Evolutionary conservation across 2,797 vertebrate species (phyloP).

Genomic region (Naso thynnoides): DNA sequence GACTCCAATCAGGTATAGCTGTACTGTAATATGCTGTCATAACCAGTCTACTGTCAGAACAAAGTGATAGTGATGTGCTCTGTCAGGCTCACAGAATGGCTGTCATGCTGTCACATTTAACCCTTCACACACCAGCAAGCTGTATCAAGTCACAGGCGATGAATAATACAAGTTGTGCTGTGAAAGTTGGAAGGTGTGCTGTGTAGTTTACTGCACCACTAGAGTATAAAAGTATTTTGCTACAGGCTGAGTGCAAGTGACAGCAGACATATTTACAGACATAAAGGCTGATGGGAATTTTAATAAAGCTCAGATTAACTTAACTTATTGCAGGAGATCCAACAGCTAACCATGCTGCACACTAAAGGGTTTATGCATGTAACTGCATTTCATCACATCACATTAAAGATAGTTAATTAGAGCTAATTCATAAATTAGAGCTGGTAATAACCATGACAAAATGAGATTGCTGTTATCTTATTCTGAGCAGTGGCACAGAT

Average conservation of each 20-base stretch:
- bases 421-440: conserved; percentile 76
- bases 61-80: conserved; percentile 66
- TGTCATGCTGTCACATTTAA: conserved; percentile 52
- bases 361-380: conserved; percentile 32
- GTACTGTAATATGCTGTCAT: conserved; percentile 42
- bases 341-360: conserved; percentile 32
- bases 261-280: not conserved
- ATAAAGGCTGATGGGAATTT: not conserved
- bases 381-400: conserved; percentile 45
- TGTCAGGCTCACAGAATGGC: conserved; percentile 56
- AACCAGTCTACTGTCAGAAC: conserved; percentile 52
- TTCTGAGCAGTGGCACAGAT: conserved; percentile 59
- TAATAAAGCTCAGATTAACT: not conserved
- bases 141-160: conserved; percentile 11
- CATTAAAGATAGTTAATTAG: conserved; percentile 62
- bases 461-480: conserved; percentile 60
- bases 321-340: conserved; percentile 29
- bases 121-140: conserved; percentile 33
- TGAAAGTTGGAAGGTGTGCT: conserved; percentile 4
- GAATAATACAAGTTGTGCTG: not conserved
- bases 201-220: not conserved
- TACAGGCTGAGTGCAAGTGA: not conserved
- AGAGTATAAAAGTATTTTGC: not conserved
- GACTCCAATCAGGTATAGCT: conserved; percentile 65
- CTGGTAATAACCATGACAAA: conserved; percentile 64